phyloP scores from a whole-genome alignment of 2,797 vertebrate species.

The Streptopelia turtur region DNA sequence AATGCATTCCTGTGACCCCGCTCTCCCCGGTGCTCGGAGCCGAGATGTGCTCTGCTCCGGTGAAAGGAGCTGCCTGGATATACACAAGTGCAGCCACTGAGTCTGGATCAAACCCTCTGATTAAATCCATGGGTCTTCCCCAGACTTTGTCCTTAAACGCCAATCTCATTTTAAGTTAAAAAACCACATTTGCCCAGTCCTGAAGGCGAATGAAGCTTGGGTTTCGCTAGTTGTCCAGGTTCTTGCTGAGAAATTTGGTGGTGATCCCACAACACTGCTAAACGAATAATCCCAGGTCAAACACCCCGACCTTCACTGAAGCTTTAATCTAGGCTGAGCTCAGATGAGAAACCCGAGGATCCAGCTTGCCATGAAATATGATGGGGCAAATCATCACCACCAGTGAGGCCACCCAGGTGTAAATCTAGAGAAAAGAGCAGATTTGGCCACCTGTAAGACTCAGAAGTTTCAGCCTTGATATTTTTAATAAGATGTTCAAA shows the following conservation, averaged over 20 bases:
- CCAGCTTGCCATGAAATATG: background rate
- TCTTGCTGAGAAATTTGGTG: background rate
- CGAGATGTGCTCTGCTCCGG: background rate
- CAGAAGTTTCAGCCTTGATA: background rate
- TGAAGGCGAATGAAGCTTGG: background rate
- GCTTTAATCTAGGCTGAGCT: background rate
- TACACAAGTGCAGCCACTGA: background rate
- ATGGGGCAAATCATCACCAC: background rate
- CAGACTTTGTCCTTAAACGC: accelerated
- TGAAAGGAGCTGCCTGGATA: constrained; percentile 5
- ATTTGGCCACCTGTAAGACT: background rate
- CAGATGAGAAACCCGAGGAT: background rate
- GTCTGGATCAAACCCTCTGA: background rate
- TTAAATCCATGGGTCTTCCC: background rate
- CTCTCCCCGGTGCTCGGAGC: background rate
- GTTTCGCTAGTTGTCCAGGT: background rate
- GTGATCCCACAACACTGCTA: background rate
- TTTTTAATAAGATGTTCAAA: background rate
- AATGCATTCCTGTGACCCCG: constrained; percentile 46
- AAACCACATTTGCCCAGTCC: background rate
- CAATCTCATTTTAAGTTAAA: background rate
- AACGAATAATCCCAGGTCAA: background rate
- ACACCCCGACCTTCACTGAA: background rate
- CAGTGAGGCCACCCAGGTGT: background rate
- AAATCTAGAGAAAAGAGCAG: background rate